A percentile compares a stretch with the other conserved stretches of the same genome.
Conservation (phyloP, 2,888 invertebrate genomes). For the Leptopilina syphax region DNA sequence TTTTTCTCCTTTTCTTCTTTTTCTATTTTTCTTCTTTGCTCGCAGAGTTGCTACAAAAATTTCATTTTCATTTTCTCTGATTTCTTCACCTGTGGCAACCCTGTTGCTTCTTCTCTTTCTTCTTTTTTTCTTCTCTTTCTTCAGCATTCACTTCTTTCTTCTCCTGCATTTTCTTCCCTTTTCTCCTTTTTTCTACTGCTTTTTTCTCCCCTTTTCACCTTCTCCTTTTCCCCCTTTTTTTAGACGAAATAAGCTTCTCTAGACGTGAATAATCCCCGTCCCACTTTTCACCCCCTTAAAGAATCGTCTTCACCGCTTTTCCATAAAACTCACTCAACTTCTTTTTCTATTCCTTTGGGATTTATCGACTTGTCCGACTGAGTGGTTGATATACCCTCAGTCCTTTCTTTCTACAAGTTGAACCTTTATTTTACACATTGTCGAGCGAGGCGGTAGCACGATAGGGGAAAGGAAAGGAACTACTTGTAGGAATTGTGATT, state of each 20-base stretch:
- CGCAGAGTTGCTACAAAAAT: too few species aligned
- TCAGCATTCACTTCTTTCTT: background rate
- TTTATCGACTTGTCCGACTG: conserved; percentile 11
- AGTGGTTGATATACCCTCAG: background rate
- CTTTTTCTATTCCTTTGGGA: background rate
- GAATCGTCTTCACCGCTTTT: conserved; percentile 3
- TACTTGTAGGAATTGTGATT: background rate
- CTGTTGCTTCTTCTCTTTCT: too few species aligned
- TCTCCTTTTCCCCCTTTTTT: background rate
- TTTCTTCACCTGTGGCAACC: too few species aligned
- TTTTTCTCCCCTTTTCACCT: background rate
- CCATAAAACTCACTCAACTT: background rate
- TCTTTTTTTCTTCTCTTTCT: background rate
- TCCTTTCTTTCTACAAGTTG: background rate
- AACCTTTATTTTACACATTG: conserved; percentile 15
- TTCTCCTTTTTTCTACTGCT: background rate
- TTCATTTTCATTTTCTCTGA: too few species aligned
- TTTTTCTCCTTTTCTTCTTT: too few species aligned
- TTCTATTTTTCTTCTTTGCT: too few species aligned
- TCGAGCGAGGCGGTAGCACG: background rate
- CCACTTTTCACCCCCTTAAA: background rate
- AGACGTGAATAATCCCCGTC: too few species aligned
- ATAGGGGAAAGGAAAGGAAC: background rate
- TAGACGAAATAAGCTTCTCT: background rate
- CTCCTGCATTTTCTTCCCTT: background rate